Evolutionary conservation across 2,888 invertebrate genomes (phyloP), one percentile per base, ranked within the genome.

Genomic region (Drosophila antonietae): DNA sequence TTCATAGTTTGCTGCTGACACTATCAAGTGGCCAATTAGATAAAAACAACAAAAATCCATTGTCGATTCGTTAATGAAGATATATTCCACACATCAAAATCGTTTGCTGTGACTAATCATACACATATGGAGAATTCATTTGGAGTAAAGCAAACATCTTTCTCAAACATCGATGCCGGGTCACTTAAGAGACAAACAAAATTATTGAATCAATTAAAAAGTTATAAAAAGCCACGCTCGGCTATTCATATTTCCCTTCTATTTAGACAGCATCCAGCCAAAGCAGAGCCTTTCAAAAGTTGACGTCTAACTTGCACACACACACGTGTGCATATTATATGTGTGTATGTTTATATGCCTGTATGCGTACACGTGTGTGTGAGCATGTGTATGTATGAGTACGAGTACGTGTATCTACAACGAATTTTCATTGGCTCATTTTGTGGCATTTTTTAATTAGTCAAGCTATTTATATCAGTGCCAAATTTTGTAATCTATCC

Each of bases 121-220:
- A 28, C 71, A 62, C 78, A 75, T 71, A 78, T 78, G 78, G 71
- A 18, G 47, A 63, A 64, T 51, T 58, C 44, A 68, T 66, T 78
- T 52, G 14, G 62, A 51, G 53, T 41, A 18, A 46, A 58, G 33
- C 52, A 68, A 46, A 66, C 44, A 63, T 60, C 23, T 18, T 18
- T 61, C 49, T 47, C 6, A 18, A 53, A 7, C 47, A 31, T 18
- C 44, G n/a, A 4, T 28, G 28, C 15, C 9, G 7, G n/a, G 37
- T 33, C 41, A 49, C 61, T 35, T 46, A 9, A 56, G 46, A 53
- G 53, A 47, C 56, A 77, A 80, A 73, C 70, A 63, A 80, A 75
- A 67, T 80, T 80, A 80, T 73, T 35, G 35, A 52, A 71, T 68
- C 78, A 80, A 78, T 80, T 78, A 80, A 75, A 78, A 80, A 78